A percentile compares a stretch with the other conserved stretches of the same genome.
Conservation (phyloP, 1,140 invertebrate genomes). For the Aleiodes sp. region DNA sequence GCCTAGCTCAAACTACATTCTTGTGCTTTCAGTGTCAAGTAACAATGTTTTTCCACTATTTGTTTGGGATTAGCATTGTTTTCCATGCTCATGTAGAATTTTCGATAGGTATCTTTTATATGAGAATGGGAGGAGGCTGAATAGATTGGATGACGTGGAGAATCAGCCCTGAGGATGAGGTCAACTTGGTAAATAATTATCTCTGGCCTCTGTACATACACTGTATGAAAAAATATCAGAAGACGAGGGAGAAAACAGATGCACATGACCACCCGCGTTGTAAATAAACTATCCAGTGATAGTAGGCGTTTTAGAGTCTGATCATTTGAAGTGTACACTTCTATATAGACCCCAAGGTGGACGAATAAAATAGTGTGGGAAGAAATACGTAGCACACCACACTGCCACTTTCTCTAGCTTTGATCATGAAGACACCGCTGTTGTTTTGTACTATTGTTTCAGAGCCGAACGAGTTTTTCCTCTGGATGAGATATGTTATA, state of each 20-base stretch:
- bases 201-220: neutral
- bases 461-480: neutral
- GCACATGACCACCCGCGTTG: slow-evolving; percentile 2
- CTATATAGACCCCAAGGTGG: neutral
- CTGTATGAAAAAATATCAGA: neutral
- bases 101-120: too few species aligned
- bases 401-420: slow-evolving; percentile 2
- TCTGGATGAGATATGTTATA: neutral
- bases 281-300: neutral
- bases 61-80: neutral
- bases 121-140: too few species aligned
- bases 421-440: neutral
- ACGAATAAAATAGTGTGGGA: slow-evolving; percentile 16
- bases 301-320: slow-evolving; percentile 12
- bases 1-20: slow-evolving; percentile 5
- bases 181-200: neutral
- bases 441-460: neutral
- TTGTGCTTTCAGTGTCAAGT: slow-evolving; percentile 12
- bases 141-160: neutral
- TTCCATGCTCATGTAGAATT: neutral
- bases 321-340: neutral
- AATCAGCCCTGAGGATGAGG: neutral
- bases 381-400: slow-evolving; percentile 4
- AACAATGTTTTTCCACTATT: slow-evolving; percentile 15
- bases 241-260: neutral